Base-by-base conservation (phyloP, 2,113 vertebrate species). In the Rhagologus leucostigma region DNA sequence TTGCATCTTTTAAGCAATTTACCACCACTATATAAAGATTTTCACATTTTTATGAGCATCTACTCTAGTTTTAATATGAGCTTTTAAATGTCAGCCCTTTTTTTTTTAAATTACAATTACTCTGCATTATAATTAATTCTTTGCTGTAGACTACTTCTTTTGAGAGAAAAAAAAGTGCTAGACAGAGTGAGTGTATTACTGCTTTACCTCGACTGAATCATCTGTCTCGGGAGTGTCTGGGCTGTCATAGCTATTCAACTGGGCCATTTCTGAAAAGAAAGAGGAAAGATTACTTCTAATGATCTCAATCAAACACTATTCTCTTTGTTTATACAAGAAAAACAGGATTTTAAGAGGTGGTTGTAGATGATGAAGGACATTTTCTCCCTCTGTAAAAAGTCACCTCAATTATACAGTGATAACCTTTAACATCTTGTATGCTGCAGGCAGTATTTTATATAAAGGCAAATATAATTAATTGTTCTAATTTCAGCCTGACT, bases 191-290 rank as follows among this genome's bases (percentile, higher is more conserved):
- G 92, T 53, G 55, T 86, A 95, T 83, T 93, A 87, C 47, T 96
- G 90, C 92, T 97, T 99, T 98, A 99, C 99, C 55, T 99, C 99
- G 3, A 98, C 96, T 23, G 98, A 98, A 90, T 99, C 99, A 69
- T 99, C 99, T 15, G 99, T 99, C 96, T 99, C 99, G 5, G 99
- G 99, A 53, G 99, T 99, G 78, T 99, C 99, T 91, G 99, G 98
- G 86, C 99, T 99, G 97, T 99, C 99, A 93, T 98, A 99, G 96
- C 99, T 99, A 98, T 98, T 99, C 98, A 99, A 97, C 95, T 99
- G 99, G 98, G 98, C 98, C 99, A 99, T 99, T 99, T 99, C 99
- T 99, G 92, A 84, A 97, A 88, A 95, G 84, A 93, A 95, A 91
- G 93, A 81, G 93, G 65, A 81, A 96, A 93, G 91, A 97, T 79